Evolutionary conservation across 35 echinoderm and acorn worm species (phyloP).

Genomic region (Ophioderma brevispina): DNA sequence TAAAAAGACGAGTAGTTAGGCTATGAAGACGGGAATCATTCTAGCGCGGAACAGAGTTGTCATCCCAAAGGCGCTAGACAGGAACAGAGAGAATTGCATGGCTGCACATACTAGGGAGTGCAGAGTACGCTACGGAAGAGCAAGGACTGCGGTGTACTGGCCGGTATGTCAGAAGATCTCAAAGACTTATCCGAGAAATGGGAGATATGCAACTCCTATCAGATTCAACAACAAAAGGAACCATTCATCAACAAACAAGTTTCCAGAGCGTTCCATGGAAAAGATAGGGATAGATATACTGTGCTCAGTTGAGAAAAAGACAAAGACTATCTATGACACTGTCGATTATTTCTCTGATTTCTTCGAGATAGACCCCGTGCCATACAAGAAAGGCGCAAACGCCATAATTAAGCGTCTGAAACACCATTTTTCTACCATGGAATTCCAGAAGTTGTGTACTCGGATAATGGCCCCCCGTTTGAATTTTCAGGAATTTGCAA

Average conservation of each 20-base stretch:
- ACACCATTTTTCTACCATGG: conserved; percentile 68
- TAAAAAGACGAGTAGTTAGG: conserved; percentile 40
- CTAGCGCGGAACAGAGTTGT: conserved; percentile 17
- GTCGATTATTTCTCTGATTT: conserved; percentile 70
- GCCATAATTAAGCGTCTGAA: conserved; percentile 39
- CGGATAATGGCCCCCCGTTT: conserved; percentile 77
- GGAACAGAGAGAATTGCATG: conserved; percentile 15
- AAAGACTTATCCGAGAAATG: conserved; percentile 31
- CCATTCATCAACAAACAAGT: conserved; percentile 41
- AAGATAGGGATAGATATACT: conserved; percentile 46
- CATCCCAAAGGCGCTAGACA: neutral
- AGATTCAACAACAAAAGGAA: conserved; percentile 47
- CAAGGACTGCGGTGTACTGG: conserved; percentile 55
- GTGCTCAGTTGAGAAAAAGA: conserved; percentile 33
- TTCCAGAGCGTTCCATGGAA: conserved; percentile 66
- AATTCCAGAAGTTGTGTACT: conserved; percentile 31
- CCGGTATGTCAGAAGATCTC: conserved; percentile 53
- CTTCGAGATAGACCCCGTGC: conserved; percentile 46
- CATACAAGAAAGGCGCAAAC: conserved; percentile 10
- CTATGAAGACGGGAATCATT: conserved; percentile 41
- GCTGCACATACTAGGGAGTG: conserved; percentile 49
- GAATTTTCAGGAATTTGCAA: conserved; percentile 56
- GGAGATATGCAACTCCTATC: conserved; percentile 17
- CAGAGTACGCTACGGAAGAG: conserved; percentile 40
- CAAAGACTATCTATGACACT: conserved; percentile 60